These are phyloP conservation scores for Malacosoma neustria DNA, from an alignment of 2,888 invertebrate species.

Conservation along the genomic window DNA sequence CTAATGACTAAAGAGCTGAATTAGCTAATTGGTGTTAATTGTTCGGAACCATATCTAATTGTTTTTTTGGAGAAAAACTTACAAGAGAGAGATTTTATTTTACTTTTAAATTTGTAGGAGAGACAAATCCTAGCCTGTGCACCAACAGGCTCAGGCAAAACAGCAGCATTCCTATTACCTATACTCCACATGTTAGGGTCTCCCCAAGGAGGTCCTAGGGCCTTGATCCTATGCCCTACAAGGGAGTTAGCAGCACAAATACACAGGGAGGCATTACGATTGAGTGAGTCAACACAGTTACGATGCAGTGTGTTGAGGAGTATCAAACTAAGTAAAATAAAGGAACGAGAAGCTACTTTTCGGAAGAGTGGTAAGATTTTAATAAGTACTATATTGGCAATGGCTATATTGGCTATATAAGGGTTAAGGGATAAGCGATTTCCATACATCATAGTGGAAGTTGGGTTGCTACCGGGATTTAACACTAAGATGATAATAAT, in stretches of 20 bases:
- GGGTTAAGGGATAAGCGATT: too few relatives aligned
- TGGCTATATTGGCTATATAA: not conserved
- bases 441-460: too few relatives aligned
- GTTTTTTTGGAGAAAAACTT: too few relatives aligned
- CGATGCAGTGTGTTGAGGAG: constrained; percentile 87
- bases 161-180: constrained; percentile 94
- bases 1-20: too few relatives aligned
- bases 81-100: too few relatives aligned
- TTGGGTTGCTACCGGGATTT: too few relatives aligned
- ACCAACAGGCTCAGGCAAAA: constrained; percentile 98
- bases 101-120: constrained; percentile 74
- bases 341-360: constrained; percentile 82
- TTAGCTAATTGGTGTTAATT: too few relatives aligned
- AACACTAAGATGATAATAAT: too few relatives aligned
- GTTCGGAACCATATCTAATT: too few relatives aligned
- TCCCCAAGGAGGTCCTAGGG: constrained; percentile 86
- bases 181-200: constrained; percentile 84
- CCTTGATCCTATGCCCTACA: constrained; percentile 93
- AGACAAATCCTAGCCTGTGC: constrained; percentile 94
- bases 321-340: constrained; percentile 81
- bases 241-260: constrained; percentile 96
- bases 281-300: constrained; percentile 84
- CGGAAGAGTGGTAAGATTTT: constrained; percentile 81
- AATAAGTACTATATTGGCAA: not conserved
- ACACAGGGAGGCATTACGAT: constrained; percentile 82